These are phyloP conservation scores for Stenichneumon culpator DNA, from an alignment of 2,888 invertebrate species.

Conservation along the genomic window DNA sequence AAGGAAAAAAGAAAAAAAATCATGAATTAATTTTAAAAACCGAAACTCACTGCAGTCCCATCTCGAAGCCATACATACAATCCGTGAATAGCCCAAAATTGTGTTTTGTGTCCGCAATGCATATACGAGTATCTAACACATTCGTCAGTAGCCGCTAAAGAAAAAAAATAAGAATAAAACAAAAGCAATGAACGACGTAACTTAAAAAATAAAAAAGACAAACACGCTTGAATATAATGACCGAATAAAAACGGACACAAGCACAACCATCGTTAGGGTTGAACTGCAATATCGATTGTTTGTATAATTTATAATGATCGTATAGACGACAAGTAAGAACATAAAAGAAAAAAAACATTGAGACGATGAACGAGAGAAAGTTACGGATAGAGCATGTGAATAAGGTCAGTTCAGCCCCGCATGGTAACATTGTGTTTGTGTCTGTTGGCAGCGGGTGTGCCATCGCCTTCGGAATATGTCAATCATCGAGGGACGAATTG, in stretches of 20 bases:
- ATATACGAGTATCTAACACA: constrained; percentile 17
- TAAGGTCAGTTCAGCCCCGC: constrained; percentile 82
- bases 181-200: constrained; percentile 32
- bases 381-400: constrained; percentile 62
- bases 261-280: constrained; percentile 84
- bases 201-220: constrained; percentile 29
- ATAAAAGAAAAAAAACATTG: constrained; percentile 45
- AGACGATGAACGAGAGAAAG: constrained; percentile 39
- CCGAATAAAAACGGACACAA: constrained; percentile 81
- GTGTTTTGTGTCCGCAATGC: constrained; percentile 82
- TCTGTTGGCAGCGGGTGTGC: constrained; percentile 82
- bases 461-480: constrained; percentile 78
- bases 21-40: background rate
- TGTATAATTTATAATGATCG: constrained; percentile 46
- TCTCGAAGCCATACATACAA: background rate
- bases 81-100: constrained; percentile 64
- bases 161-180: background rate
- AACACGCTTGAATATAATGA: constrained; percentile 26
- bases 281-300: constrained; percentile 80
- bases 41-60: background rate
- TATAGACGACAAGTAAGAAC: constrained; percentile 14
- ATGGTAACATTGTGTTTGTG: constrained; percentile 84
- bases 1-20: background rate
- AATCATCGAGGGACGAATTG: constrained; percentile 77
- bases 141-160: constrained; percentile 34